phyloP scores from a whole-genome alignment of 2,888 invertebrate species.

The Calephelis perditalis region DNA sequence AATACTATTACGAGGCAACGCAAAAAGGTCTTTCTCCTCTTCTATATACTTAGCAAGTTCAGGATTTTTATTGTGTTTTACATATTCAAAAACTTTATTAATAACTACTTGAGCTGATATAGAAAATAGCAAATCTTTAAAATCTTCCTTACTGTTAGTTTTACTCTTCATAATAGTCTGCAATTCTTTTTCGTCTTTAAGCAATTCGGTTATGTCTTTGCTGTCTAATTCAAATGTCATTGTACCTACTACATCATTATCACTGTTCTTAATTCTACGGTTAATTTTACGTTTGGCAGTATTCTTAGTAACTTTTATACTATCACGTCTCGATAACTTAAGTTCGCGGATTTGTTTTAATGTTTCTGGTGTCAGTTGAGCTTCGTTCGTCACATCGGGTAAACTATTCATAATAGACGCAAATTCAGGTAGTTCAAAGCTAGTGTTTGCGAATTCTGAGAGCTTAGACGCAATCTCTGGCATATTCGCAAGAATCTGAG shows the following conservation, averaged over 20 bases:
- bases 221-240: constrained; percentile 53
- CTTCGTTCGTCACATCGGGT: constrained; percentile 58
- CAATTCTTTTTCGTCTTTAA: constrained; percentile 56
- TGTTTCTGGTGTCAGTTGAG: constrained; percentile 66
- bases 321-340: constrained; percentile 61
- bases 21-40: constrained; percentile 47
- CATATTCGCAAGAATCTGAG: constrained; percentile 66
- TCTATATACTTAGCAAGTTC: constrained; percentile 54
- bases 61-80: constrained; percentile 55
- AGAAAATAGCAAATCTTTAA: constrained; percentile 56
- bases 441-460: constrained; percentile 57
- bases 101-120: constrained; percentile 63
- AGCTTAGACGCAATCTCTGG: constrained; percentile 62
- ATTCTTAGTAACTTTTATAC: constrained; percentile 65
- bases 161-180: constrained; percentile 51
- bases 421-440: constrained; percentile 62
- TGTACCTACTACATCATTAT: constrained; percentile 42
- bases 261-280: constrained; percentile 52
- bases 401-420: constrained; percentile 61
- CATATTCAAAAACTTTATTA: constrained; percentile 61
- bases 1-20: constrained; percentile 44
- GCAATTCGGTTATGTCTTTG: constrained; percentile 50
- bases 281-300: constrained; percentile 63
- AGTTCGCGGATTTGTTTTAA: constrained; percentile 67
- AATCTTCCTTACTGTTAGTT: constrained; percentile 48